Conservation (phyloP, 2,797 vertebrate genomes). For the Tadarida brasiliensis region DNA sequence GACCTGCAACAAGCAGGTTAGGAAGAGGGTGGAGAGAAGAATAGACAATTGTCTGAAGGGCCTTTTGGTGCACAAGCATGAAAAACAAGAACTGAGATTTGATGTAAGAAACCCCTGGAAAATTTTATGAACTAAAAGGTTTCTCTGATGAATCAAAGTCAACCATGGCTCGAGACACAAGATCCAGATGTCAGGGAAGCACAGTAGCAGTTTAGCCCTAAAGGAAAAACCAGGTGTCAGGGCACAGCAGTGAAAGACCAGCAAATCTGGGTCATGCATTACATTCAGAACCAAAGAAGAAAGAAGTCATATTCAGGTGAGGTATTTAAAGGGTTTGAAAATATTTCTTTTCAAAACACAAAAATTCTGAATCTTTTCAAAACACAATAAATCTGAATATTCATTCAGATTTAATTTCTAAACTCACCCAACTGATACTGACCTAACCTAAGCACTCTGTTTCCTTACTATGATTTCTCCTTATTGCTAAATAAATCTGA, state of each 20-base stretch:
- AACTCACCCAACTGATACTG: neutral
- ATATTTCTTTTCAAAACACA: neutral
- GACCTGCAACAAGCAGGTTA: too few species aligned
- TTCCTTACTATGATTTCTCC: neutral
- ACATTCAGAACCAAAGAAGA: neutral
- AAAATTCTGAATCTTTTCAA: neutral
- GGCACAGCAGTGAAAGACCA: neutral
- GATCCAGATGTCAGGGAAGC: neutral
- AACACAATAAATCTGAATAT: too few species aligned
- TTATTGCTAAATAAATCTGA: neutral
- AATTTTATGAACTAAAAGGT: neutral
- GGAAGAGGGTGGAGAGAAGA: neutral
- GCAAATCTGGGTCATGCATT: neutral
- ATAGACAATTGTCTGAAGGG: too few species aligned
- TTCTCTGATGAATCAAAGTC: neutral
- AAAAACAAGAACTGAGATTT: neutral
- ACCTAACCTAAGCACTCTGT: neutral
- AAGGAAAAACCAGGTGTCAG: neutral
- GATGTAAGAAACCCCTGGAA: neutral
- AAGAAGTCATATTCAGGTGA: neutral
- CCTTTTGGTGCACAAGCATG: too few species aligned
- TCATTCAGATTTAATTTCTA: neutral
- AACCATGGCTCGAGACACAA: neutral
- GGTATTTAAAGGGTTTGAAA: neutral
- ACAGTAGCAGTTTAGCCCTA: neutral